Percentiles rank a stretch among this genome's conserved stretches.
Evolutionary conservation across 1,140 invertebrate genomes (phyloP).

Genomic region (Sycobia sp.): DNA sequence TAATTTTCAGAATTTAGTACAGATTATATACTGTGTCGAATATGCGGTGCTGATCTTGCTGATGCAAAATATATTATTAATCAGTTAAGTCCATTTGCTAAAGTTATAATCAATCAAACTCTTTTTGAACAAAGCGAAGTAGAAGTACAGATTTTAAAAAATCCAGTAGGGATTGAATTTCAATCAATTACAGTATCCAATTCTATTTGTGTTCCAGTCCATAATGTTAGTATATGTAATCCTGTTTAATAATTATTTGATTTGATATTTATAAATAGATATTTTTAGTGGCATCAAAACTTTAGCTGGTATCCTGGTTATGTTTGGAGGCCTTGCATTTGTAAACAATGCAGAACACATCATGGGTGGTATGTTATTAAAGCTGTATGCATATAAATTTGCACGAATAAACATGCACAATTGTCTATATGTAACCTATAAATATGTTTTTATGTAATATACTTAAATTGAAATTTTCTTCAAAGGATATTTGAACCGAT

Average conservation of each 20-base stretch:
- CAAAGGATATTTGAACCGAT: conserved; percentile 52
- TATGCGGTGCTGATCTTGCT: conserved; percentile 62
- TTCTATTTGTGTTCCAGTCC: conserved; percentile 59
- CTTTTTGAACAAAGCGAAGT: conserved; percentile 60
- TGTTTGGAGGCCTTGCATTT: conserved; percentile 57
- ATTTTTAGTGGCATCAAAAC: conserved; percentile 46
- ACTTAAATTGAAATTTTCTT: no score
- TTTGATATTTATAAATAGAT: conserved; percentile 3
- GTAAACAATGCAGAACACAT: conserved; percentile 54
- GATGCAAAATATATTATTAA: conserved; percentile 60
- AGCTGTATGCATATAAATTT: conserved; percentile 8
- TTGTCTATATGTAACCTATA: background rate
- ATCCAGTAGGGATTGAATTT: conserved; percentile 62
- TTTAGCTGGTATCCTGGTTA: conserved; percentile 60
- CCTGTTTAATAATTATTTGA: background rate
- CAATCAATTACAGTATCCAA: conserved; percentile 59
- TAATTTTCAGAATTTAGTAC: conserved; percentile 22
- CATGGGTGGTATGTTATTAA: conserved; percentile 59
- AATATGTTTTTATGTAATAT: conserved; percentile 6
- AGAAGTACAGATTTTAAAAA: conserved; percentile 60
- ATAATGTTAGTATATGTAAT: conserved; percentile 32
- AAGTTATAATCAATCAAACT: conserved; percentile 56
- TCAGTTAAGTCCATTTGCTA: conserved; percentile 58
- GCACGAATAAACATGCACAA: background rate
- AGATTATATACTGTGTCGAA: conserved; percentile 61